Evolutionary conservation across 2,888 invertebrate species (phyloP).

Genomic region (Luperina testacea): DNA sequence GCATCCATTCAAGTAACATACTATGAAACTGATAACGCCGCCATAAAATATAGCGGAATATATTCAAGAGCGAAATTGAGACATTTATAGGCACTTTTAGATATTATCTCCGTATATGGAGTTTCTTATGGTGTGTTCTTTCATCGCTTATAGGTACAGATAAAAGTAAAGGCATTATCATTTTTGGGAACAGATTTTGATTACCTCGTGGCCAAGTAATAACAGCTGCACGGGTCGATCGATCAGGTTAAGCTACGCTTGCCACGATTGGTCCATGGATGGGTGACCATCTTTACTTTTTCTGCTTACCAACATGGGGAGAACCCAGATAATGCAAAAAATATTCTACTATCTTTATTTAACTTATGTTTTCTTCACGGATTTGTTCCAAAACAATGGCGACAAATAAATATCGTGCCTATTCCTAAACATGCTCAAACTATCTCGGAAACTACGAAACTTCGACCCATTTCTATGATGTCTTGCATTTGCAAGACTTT

Average conservation of each 20-base stretch:
- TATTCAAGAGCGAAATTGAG: conserved; percentile 44
- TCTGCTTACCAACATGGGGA: too few species aligned
- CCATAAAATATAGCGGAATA: conserved; percentile 53
- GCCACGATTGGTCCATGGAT: not conserved
- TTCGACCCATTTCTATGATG: too few species aligned
- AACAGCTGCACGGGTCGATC: not conserved
- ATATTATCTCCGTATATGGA: conserved; percentile 42
- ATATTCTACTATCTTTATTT: too few species aligned
- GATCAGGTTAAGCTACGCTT: not conserved
- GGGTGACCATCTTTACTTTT: too few species aligned
- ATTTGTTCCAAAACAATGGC: too few species aligned
- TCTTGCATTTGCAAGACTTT: too few species aligned
- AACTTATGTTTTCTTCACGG: too few species aligned
- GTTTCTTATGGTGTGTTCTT: conserved; percentile 46
- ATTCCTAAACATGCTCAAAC: too few species aligned
- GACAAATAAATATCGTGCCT: too few species aligned
- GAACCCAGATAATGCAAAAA: too few species aligned
- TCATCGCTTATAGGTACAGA: conserved; percentile 21
- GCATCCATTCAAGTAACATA: conserved; percentile 43
- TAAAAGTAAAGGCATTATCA: conserved; percentile 21
- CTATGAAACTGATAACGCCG: conserved; percentile 36
- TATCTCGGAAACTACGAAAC: too few species aligned
- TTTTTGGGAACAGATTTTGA: conserved; percentile 5
- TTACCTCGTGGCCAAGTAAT: not conserved
- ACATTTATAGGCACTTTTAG: conserved; percentile 54